Conservation (phyloP, 2,113 vertebrate genomes). For the Empidonax traillii region DNA sequence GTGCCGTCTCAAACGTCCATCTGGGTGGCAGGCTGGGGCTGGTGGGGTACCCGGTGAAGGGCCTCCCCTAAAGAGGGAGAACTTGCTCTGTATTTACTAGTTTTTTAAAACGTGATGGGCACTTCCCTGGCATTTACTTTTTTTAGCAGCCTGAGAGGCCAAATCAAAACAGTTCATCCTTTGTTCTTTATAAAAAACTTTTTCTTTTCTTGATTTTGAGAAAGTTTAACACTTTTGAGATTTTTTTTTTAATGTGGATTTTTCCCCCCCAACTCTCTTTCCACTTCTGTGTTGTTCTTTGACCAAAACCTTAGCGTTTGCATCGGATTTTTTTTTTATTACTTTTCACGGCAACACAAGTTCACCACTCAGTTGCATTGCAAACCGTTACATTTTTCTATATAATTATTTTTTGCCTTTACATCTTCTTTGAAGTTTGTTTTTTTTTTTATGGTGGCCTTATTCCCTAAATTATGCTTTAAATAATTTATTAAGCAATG, state of each 20-base stretch:
- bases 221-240: not conserved
- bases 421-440: not conserved
- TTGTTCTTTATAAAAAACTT: not conserved
- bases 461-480: not conserved
- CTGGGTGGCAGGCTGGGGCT: not conserved
- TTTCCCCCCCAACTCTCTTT: not conserved
- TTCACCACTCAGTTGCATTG: not conserved
- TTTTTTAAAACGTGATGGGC: fast-evolving
- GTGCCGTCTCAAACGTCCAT: fast-evolving
- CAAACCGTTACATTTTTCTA: not conserved
- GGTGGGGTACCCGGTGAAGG: not conserved
- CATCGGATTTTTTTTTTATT: not conserved
- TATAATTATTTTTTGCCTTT: not conserved
- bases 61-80: not conserved
- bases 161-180: not conserved
- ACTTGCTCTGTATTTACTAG: not conserved
- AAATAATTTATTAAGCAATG: slow-evolving; percentile 24
- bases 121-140: not conserved
- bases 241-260: not conserved
- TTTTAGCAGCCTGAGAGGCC: not conserved
- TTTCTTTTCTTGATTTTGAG: not conserved
- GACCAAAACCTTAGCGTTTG: not conserved
- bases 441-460: not conserved
- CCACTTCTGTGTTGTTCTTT: not conserved
- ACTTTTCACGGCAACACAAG: not conserved